Conservation (phyloP, 1,140 invertebrate species). For the Pararge aegeria region DNA sequence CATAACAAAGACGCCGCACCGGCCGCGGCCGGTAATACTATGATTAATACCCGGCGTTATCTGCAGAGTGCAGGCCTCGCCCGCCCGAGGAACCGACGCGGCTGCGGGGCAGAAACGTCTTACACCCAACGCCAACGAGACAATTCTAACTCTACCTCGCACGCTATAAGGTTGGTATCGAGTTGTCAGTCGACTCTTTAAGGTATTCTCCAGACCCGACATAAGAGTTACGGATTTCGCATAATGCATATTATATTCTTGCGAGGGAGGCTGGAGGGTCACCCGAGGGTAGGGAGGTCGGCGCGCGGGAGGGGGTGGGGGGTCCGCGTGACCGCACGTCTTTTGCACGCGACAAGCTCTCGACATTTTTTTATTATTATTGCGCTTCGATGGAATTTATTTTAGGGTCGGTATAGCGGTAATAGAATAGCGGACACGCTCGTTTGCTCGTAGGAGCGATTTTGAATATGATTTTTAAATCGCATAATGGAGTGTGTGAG, state of each 20-base stretch:
- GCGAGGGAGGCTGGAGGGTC: conserved; percentile 43
- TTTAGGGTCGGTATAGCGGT: conserved; percentile 46
- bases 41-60: conserved; percentile 78
- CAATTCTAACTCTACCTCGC: neutral
- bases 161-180: neutral
- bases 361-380: conserved; percentile 80
- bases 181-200: conserved; percentile 26
- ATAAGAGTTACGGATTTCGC: conserved; percentile 77
- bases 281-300: conserved; percentile 21
- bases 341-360: conserved; percentile 76
- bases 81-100: conserved; percentile 36
- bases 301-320: conserved; percentile 23
- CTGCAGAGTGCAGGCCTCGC: conserved; percentile 72
- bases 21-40: conserved; percentile 74
- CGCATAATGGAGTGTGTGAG: conserved; percentile 68
- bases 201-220: conserved; percentile 60
- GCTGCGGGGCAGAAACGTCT: neutral
- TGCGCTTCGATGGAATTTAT: conserved; percentile 76
- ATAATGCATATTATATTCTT: conserved; percentile 78
- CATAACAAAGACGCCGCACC: conserved; percentile 73
- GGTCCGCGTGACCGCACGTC: conserved; percentile 71
- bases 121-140: neutral
- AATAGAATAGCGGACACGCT: conserved; percentile 61
- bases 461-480: conserved; percentile 78
- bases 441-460: conserved; percentile 51